These are phyloP conservation scores for Dione juno DNA, from an alignment of 2,888 invertebrate species.

Conservation along the genomic window DNA sequence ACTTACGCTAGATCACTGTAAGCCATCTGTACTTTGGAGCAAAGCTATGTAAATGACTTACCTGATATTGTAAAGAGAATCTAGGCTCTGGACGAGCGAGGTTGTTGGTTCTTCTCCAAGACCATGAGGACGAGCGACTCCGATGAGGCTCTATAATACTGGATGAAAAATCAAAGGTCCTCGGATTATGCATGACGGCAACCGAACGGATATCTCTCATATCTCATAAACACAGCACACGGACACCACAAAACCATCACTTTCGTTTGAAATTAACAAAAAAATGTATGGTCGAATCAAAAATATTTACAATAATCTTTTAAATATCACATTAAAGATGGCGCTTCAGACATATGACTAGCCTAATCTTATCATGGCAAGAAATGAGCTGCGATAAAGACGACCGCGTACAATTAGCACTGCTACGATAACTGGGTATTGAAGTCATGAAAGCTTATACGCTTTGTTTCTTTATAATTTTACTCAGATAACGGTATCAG, in stretches of 20 bases:
- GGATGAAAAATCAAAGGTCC: constrained; percentile 58
- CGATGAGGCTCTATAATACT: constrained; percentile 57
- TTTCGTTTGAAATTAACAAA: constrained; percentile 41
- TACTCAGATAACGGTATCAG: constrained; percentile 57
- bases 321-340: constrained; percentile 55
- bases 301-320: constrained; percentile 40
- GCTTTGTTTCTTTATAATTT: constrained; percentile 53
- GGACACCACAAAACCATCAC: constrained; percentile 66
- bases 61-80: constrained; percentile 73
- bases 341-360: constrained; percentile 73
- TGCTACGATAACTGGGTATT: constrained; percentile 64
- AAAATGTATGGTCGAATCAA: background rate
- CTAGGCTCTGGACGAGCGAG: constrained; percentile 67
- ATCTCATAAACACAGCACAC: constrained; percentile 51
- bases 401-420: constrained; percentile 73
- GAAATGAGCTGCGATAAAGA: constrained; percentile 67
- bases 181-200: constrained; percentile 65
- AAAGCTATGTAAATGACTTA: constrained; percentile 44
- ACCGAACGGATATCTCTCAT: constrained; percentile 69
- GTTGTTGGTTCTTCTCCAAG: constrained; percentile 62
- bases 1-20: background rate
- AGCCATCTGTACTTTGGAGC: background rate
- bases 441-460: constrained; percentile 61
- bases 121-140: constrained; percentile 70
- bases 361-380: constrained; percentile 73